These are phyloP conservation scores for Asbolus verrucosus DNA, from an alignment of 1,140 invertebrate species.

Conservation along the genomic window DNA sequence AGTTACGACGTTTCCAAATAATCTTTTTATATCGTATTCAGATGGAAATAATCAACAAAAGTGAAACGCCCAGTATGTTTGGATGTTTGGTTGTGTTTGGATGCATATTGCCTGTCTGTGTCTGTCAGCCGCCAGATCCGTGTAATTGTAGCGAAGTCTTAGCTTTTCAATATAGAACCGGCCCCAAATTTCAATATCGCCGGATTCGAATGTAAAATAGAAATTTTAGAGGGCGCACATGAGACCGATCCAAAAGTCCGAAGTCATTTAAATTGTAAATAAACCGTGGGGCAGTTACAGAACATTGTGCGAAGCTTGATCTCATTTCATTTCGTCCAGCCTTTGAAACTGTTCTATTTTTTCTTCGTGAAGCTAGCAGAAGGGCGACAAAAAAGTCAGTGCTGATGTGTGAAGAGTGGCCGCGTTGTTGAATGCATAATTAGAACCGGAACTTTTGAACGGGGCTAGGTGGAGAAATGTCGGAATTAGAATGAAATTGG, in stretches of 20 bases:
- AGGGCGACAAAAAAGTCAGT: not conserved
- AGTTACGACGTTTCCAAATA: no score
- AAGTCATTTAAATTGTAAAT: constrained; percentile 17
- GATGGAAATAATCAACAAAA: no score
- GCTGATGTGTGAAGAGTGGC: constrained; percentile 1
- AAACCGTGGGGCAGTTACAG: no score
- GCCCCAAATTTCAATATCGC: no score
- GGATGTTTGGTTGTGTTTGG: no score
- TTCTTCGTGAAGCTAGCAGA: not conserved
- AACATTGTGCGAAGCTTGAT: not conserved
- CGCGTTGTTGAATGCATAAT: not conserved
- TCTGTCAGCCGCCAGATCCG: no score
- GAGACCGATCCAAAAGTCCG: constrained; percentile 1
- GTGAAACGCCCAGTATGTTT: no score
- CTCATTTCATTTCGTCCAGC: not conserved
- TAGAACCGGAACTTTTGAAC: constrained; percentile 3
- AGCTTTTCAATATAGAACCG: no score
- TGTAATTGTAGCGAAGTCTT: no score
- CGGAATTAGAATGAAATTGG: constrained; percentile 16
- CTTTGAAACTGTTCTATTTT: not conserved
- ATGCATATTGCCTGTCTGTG: no score
- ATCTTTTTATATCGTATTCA: no score
- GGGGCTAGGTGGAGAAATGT: not conserved
- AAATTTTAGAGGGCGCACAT: not conserved
- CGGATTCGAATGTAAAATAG: not conserved